Percentiles rank a stretch among this genome's conserved stretches.
Conservation (phyloP, 2,797 vertebrate species). For the Coregonus suidteri region DNA sequence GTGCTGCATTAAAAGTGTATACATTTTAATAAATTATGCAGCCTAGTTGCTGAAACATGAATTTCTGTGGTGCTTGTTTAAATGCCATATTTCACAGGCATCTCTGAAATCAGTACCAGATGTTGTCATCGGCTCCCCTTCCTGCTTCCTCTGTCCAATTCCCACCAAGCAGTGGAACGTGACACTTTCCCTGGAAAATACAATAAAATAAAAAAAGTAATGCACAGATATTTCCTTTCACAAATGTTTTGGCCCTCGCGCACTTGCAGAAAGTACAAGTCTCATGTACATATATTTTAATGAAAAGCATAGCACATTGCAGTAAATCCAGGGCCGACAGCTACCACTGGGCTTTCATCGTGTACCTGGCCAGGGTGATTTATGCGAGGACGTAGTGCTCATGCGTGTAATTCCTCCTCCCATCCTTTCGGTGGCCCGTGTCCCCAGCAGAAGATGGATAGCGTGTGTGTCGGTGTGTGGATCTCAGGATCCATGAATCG, state of each 20-base stretch:
- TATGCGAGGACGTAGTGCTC: conserved; percentile 38
- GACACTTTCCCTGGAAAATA: conserved; percentile 80
- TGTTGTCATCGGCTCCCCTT: conserved; percentile 71
- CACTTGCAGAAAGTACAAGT: conserved; percentile 45
- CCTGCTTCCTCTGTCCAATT: conserved; percentile 72
- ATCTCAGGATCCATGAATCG: conserved; percentile 34
- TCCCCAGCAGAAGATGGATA: conserved; percentile 38
- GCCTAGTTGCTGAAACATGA: conserved; percentile 44
- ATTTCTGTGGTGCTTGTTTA: conserved; percentile 54
- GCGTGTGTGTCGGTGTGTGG: conserved; percentile 19
- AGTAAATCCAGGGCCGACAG: conserved; percentile 68
- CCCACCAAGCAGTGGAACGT: conserved; percentile 70
- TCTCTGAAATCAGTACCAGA: conserved; percentile 75
- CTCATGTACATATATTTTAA: conserved; percentile 61
- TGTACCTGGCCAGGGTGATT: conserved; percentile 61
- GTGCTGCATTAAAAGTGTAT: conserved; percentile 51
- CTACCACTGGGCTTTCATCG: conserved; percentile 57
- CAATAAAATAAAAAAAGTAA: conserved; percentile 71
- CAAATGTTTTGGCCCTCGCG: conserved; percentile 68
- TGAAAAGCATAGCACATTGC: conserved; percentile 54
- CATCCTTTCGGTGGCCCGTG: conserved; percentile 41
- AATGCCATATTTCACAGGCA: conserved; percentile 73
- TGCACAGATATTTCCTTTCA: conserved; percentile 75
- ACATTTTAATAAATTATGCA: conserved; percentile 54
- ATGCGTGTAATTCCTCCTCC: conserved; percentile 58